These are phyloP conservation scores for Rhagologus leucostigma DNA, from an alignment of 2,113 vertebrate genomes.

Conservation along the genomic window DNA sequence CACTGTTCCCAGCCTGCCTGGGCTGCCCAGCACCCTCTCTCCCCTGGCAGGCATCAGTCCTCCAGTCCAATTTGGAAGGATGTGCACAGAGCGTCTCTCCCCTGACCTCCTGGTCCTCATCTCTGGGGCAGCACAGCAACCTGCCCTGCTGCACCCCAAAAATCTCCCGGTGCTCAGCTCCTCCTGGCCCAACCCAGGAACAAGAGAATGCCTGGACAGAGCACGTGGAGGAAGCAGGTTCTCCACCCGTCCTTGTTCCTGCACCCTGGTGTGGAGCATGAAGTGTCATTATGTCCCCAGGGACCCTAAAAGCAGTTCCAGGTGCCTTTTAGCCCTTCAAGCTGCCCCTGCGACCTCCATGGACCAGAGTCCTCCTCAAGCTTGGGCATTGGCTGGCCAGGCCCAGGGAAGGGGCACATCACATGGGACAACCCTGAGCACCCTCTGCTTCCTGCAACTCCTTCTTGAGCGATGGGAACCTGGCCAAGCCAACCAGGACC, in stretches of 20 bases:
- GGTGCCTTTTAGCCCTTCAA: not conserved
- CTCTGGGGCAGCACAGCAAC: not conserved
- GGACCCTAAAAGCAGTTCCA: not conserved
- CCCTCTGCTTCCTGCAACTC: not conserved
- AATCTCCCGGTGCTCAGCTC: not conserved
- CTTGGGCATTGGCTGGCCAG: not conserved
- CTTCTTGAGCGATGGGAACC: not conserved
- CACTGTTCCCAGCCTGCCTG: not conserved
- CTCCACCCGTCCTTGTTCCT: not conserved
- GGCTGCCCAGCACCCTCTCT: not conserved
- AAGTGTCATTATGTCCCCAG: accelerated
- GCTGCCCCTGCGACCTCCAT: not conserved
- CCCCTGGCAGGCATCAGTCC: not conserved
- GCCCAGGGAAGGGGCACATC: not conserved
- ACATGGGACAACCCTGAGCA: not conserved
- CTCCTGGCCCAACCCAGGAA: not conserved
- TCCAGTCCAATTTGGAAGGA: not conserved
- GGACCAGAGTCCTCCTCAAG: not conserved
- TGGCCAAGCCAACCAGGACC: not conserved
- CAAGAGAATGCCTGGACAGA: not conserved
- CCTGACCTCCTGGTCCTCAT: accelerated
- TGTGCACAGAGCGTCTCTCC: accelerated
- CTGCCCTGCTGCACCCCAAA: accelerated
- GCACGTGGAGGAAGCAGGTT: accelerated
- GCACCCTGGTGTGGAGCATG: not conserved